Conservation (phyloP, 2,797 vertebrate genomes). For the Sorex maritimensis region DNA sequence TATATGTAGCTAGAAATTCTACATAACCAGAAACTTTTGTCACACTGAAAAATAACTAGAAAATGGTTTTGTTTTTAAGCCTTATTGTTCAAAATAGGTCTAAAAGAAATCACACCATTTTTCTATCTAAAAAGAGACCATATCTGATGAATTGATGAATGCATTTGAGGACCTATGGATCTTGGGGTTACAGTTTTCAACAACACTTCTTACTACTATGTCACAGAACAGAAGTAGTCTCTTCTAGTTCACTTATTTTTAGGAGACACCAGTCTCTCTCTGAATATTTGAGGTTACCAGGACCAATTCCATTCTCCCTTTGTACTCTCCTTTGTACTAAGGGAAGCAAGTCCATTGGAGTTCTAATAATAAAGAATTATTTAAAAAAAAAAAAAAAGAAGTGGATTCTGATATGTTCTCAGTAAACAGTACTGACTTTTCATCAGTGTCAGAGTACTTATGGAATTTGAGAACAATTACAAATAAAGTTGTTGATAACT, state of each 20-base stretch:
- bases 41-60: constrained; percentile 34
- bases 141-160: background rate
- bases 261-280: background rate
- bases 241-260: background rate
- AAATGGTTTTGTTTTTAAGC: constrained; percentile 25
- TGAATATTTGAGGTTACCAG: too few relatives aligned
- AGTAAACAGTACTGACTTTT: background rate
- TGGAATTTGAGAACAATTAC: constrained; percentile 60
- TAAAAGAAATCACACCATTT: background rate
- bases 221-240: background rate
- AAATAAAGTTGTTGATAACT: constrained; percentile 46
- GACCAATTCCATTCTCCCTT: too few relatives aligned
- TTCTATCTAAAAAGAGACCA: background rate
- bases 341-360: too few relatives aligned
- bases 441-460: background rate
- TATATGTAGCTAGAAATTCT: constrained; percentile 20
- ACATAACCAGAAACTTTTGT: constrained; percentile 6
- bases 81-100: constrained; percentile 25
- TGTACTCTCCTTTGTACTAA: too few relatives aligned
- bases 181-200: background rate
- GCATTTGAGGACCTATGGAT: background rate
- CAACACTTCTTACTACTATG: background rate
- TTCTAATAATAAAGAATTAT: too few relatives aligned
- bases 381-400: too few relatives aligned
- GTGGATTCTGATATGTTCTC: background rate